Conservation (phyloP, 1,140 invertebrate genomes). For the silkworm (Bombyx mori) region ASM3026992v2 NC_085126.1:2370501-2371000, state of each 20-base stretch:
- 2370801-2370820: constrained; percentile 34
- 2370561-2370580: constrained; percentile 55
- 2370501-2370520: constrained; percentile 53
- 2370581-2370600: constrained; percentile 60
- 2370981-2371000: constrained; percentile 77
- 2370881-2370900: constrained; percentile 63
- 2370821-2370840: constrained; percentile 8
- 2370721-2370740: constrained; percentile 19
- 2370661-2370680: constrained; percentile 47
- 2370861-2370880: background rate
- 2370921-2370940: constrained; percentile 47
- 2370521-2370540: constrained; percentile 71
- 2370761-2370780: constrained; percentile 17
- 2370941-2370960: constrained; percentile 49
- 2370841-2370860: background rate
- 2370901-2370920: constrained; percentile 66
- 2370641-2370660: constrained; percentile 62
- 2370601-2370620: constrained; percentile 13
- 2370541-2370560: constrained; percentile 62
- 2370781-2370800: constrained; percentile 4
- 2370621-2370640: constrained; percentile 56
- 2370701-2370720: constrained; percentile 25
- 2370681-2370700: constrained; percentile 23
- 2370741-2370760: background rate
- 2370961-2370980: constrained; percentile 72